Evolutionary conservation across 2,797 vertebrate species (phyloP).

Genomic region (Babyrousa celebensis): DNA sequence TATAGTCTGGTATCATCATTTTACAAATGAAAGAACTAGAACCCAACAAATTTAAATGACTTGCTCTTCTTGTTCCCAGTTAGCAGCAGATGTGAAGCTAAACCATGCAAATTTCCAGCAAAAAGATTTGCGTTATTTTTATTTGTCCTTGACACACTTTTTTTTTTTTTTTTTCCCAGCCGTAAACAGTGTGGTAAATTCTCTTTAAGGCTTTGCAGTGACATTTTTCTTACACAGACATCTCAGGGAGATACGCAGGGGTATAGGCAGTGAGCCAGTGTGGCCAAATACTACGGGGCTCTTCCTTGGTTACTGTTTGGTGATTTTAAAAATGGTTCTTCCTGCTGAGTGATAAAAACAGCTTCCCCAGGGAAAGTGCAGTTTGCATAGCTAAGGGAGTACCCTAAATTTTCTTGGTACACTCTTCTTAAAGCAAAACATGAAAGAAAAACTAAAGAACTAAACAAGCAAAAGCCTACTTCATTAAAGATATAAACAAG

Average conservation of each 20-base stretch:
- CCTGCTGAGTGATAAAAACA: constrained; percentile 56
- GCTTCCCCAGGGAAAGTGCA: constrained; percentile 58
- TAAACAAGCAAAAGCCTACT: neutral
- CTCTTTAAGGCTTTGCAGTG: constrained; percentile 24
- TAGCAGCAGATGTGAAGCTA: neutral
- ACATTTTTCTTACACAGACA: constrained; percentile 75
- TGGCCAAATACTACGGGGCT: neutral
- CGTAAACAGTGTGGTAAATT: neutral
- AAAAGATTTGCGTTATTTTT: constrained; percentile 51
- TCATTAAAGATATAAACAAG: constrained; percentile 42
- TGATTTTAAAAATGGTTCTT: constrained; percentile 67
- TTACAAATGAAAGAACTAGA: constrained; percentile 23
- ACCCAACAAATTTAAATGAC: constrained; percentile 18
- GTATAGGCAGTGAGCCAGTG: constrained; percentile 51
- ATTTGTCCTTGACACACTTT: constrained; percentile 46
- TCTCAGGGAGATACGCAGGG: constrained; percentile 46
- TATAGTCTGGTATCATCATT: neutral
- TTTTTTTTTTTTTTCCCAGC: neutral
- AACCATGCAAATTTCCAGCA: neutral
- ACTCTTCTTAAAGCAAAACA: constrained; percentile 19
- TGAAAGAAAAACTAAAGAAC: constrained; percentile 64
- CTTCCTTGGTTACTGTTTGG: constrained; percentile 61
- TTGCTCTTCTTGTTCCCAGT: neutral
- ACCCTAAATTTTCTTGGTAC: constrained; percentile 1
- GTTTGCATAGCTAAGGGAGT: neutral